Percentiles rank a stretch among this genome's conserved stretches.
Evolutionary conservation across 2,888 invertebrate genomes (phyloP).

Genomic region (Andrena flavipes): DNA sequence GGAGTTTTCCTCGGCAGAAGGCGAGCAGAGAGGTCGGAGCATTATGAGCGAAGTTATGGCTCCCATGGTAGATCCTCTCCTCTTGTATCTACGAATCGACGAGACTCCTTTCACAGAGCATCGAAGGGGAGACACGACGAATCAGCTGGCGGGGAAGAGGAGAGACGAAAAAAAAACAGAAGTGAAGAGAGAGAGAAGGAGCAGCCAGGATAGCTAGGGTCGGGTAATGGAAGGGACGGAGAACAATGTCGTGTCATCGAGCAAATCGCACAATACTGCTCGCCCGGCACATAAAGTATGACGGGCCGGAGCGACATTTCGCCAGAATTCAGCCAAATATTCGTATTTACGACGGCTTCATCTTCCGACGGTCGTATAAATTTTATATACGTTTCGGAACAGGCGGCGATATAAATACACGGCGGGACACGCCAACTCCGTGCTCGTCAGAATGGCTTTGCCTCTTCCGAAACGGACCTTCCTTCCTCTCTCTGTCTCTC

Average conservation of each 20-base stretch:
- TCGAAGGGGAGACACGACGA: neutral
- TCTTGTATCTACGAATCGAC: conserved; percentile 55
- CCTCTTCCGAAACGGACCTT: neutral
- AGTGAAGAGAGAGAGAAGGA: conserved; percentile 35
- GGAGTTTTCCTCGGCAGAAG: conserved; percentile 23
- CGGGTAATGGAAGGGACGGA: conserved; percentile 75
- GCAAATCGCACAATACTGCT: conserved; percentile 65
- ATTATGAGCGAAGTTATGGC: conserved; percentile 45
- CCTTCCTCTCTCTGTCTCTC: neutral
- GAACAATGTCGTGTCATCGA: conserved; percentile 70
- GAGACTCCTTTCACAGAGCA: conserved; percentile 56
- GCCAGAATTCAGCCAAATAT: conserved; percentile 41
- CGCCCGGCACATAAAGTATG: conserved; percentile 42
- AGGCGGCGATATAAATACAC: conserved; percentile 12
- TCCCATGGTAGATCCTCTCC: conserved; percentile 42
- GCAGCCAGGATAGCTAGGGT: conserved; percentile 62
- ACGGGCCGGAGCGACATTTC: conserved; percentile 35
- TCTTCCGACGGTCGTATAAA: conserved; percentile 12
- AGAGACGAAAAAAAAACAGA: conserved; percentile 33
- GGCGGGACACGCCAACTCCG: neutral
- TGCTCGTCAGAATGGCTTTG: neutral
- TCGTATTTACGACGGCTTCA: conserved; percentile 39
- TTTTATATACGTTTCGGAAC: conserved; percentile 21
- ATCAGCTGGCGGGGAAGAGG: conserved; percentile 9
- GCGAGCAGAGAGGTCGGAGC: conserved; percentile 8